These are phyloP conservation scores for Diphyllodes magnificus DNA, from an alignment of 2,113 vertebrate species.

Conservation along the genomic window DNA sequence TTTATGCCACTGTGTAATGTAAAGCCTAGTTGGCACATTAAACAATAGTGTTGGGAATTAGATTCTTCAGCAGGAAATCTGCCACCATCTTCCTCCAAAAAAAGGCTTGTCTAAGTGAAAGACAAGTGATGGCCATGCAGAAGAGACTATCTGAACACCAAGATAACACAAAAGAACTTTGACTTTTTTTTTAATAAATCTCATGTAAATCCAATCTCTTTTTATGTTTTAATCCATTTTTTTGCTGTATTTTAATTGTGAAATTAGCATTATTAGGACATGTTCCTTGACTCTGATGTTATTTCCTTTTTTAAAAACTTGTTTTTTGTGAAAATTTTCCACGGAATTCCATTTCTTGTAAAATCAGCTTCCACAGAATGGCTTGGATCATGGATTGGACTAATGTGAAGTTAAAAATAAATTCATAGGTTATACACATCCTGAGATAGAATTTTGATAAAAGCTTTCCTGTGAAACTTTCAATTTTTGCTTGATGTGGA, in stretches of 20 bases:
- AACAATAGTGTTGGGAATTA: neutral
- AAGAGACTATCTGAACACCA: neutral
- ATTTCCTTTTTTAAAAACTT: neutral
- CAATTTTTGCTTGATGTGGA: neutral
- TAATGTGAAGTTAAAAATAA: neutral
- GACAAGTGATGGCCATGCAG: neutral
- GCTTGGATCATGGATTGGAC: neutral
- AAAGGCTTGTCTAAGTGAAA: neutral
- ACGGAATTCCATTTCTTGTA: neutral
- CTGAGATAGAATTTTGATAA: neutral
- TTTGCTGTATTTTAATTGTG: neutral
- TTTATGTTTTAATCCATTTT: neutral
- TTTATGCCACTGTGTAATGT: neutral
- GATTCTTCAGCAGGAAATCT: neutral
- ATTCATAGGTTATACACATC: neutral
- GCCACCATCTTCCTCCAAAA: neutral
- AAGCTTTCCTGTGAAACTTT: neutral
- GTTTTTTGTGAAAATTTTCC: neutral
- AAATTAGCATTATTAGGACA: neutral
- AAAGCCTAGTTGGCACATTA: neutral
- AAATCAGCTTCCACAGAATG: neutral
- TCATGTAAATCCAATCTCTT: neutral
- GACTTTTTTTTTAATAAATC: fast-evolving
- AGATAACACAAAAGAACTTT: neutral
- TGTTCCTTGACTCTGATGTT: neutral